These are phyloP conservation scores for Brachypteracias leptosomus DNA, from an alignment of 2,113 vertebrate species.

Conservation along the genomic window DNA sequence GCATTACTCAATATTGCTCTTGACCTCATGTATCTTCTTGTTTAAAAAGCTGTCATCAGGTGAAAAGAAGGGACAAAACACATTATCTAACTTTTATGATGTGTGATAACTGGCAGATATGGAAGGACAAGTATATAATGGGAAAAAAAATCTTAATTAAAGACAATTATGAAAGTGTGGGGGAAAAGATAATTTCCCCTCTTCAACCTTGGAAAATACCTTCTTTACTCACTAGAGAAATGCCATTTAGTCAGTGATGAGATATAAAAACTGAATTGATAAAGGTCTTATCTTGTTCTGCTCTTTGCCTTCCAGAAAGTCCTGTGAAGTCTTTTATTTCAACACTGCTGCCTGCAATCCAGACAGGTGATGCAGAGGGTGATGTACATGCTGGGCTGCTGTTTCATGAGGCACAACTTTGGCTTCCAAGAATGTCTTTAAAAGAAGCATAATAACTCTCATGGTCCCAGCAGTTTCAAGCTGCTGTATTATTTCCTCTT, in stretches of 20 bases:
- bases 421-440: background rate
- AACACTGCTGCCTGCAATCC: background rate
- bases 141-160: background rate
- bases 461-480: background rate
- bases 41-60: background rate
- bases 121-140: background rate
- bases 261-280: background rate
- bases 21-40: background rate
- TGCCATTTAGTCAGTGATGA: background rate
- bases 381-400: background rate
- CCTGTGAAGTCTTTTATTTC: background rate
- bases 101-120: background rate
- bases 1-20: background rate
- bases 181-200: background rate
- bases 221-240: background rate
- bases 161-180: background rate
- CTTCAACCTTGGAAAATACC: background rate
- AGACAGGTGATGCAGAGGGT: background rate
- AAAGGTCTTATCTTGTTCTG: background rate
- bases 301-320: background rate
- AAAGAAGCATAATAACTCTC: fast-evolving
- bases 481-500: background rate
- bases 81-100: background rate
- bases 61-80: background rate
- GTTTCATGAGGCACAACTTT: background rate